These are phyloP conservation scores for Cyanistes caeruleus DNA, from an alignment of 2,113 vertebrate genomes.

Conservation along the genomic window DNA sequence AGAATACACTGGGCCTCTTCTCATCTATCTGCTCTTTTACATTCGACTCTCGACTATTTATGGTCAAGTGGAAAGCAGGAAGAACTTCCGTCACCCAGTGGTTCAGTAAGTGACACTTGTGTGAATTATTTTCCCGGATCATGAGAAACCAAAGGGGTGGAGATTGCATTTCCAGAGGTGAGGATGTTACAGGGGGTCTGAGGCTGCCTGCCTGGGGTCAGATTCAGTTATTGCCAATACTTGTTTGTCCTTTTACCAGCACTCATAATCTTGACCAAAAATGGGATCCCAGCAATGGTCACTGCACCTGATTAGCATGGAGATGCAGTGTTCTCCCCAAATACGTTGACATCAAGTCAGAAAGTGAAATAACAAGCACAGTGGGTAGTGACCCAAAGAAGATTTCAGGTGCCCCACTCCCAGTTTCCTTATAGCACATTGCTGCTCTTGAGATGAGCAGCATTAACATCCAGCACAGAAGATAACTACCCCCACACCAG, in stretches of 20 bases:
- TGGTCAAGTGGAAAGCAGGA: constrained; percentile 63
- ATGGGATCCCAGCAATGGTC: not conserved
- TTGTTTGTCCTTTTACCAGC: not conserved
- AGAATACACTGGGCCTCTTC: constrained; percentile 79
- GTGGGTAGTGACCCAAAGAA: not conserved
- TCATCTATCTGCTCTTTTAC: constrained; percentile 83
- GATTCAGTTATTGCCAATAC: not conserved
- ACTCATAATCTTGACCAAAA: not conserved
- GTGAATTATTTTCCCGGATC: not conserved
- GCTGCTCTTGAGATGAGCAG: not conserved
- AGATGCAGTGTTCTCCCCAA: not conserved
- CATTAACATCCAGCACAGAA: not conserved
- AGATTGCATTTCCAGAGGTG: not conserved
- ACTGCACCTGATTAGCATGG: not conserved
- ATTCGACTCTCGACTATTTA: constrained; percentile 77
- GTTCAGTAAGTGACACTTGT: constrained; percentile 78
- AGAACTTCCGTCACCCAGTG: constrained; percentile 72
- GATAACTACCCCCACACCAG: not conserved
- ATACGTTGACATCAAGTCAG: not conserved
- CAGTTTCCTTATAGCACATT: not conserved
- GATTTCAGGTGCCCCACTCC: not conserved
- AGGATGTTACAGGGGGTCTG: not conserved
- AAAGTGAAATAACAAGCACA: not conserved
- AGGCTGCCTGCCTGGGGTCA: not conserved
- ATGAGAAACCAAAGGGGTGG: not conserved